Evolutionary conservation across 2,888 invertebrate species (phyloP), one percentile per base, ranked within the genome.

Genomic region (Drosophila picticornis): DNA sequence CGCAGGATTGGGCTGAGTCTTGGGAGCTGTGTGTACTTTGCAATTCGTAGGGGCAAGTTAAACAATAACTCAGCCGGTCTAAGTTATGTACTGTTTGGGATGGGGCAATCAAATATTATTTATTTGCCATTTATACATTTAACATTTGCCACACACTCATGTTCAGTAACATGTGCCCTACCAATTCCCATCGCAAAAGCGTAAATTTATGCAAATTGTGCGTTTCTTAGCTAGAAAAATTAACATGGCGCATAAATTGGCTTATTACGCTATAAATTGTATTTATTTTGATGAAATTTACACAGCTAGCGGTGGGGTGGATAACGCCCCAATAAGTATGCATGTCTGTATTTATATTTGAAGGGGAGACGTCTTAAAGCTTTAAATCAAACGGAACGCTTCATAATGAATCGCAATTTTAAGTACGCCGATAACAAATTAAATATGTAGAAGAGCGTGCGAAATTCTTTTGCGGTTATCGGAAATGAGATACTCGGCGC

Each of bases 241-340:
- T 80, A 81, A 80, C 88, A 86, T 83, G 81, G 67, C 67, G 87
- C 87, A 86, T 89, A 89, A 86, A 86, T 91, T 88, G 83, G 89
- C 88, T 88, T 84, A 87, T 88, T 90, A 75, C 78, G 87, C 87
- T 85, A 90, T 91, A 91, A 91, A 91, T 91, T 90, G 80, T 85
- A 90, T 91, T 90, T 91, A 90, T 90, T 91, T 85, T 91, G 84
- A 90, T 91, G 80, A 91, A 90, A 91, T 91, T 86, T 88, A 80
- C 89, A 80, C 72, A 85, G 72, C 83, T 70, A 64, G 61, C 53
- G 53, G 29, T 52, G 58, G 36, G 27, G 32, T 16, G 46, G 31
- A 27, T 27, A n/a, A 10, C 58, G 29, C 34, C 53, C 22, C 19
- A 13, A n/a, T 13, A 50, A 13, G 25, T 43, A 36, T 22, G 56